Percentiles rank a stretch among this genome's conserved stretches.
phyloP scores from a whole-genome alignment of 2,888 invertebrate genomes.

The Metopia argyrocephala region DNA sequence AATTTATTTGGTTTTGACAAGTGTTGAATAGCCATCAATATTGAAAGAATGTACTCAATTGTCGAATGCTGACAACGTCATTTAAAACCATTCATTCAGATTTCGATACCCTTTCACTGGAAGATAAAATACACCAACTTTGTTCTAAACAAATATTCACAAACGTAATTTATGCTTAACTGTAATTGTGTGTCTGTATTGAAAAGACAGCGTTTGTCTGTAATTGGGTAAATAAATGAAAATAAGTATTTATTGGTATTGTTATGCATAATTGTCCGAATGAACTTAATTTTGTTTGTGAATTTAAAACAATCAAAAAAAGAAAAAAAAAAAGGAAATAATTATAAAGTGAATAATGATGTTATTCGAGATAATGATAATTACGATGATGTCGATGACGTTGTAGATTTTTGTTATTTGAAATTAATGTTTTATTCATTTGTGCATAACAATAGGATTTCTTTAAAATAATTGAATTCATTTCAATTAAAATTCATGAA shows the following conservation, averaged over 20 bases:
- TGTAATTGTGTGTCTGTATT: background rate
- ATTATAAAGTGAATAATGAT: conserved; percentile 3
- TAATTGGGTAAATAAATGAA: too few relatives aligned
- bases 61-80: conserved; percentile 46
- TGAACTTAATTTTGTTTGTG: conserved; percentile 57
- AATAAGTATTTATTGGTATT: background rate
- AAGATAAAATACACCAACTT: conserved; percentile 10
- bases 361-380: background rate
- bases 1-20: conserved; percentile 55
- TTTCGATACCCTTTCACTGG: conserved; percentile 22
- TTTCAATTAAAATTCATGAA: conserved; percentile 28
- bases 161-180: conserved; percentile 15
- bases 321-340: too few relatives aligned
- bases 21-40: conserved; percentile 58
- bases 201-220: background rate
- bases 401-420: conserved; percentile 4
- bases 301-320: conserved; percentile 42
- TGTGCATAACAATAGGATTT: conserved; percentile 52
- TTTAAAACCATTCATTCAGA: conserved; percentile 37
- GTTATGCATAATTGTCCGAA: conserved; percentile 7
- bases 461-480: conserved; percentile 53
- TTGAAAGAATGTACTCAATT: conserved; percentile 46
- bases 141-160: conserved; percentile 34
- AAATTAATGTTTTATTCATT: conserved; percentile 43
- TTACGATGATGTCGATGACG: conserved; percentile 2